These are phyloP conservation scores for Liopterus haemorrhoidalis DNA, from an alignment of 2,888 invertebrate species.

Conservation along the genomic window DNA sequence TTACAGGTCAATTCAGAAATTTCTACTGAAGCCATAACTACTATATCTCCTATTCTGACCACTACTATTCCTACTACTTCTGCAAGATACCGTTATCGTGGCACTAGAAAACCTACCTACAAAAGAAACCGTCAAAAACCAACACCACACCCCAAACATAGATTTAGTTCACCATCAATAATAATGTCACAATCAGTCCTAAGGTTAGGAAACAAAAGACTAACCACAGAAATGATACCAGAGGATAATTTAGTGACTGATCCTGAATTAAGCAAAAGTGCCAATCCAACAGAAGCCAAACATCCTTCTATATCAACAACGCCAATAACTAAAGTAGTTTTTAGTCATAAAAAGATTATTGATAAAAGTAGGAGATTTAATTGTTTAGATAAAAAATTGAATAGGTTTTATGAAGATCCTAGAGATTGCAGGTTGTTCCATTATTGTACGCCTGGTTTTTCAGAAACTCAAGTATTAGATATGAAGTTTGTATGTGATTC, in stretches of 20 bases:
- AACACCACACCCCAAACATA: conserved; percentile 40
- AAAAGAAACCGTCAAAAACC: conserved; percentile 37
- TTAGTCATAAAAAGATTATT: conserved; percentile 14
- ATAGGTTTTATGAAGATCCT: conserved; percentile 53
- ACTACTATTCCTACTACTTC: conserved; percentile 24
- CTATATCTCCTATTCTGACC: no score
- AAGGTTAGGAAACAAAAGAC: conserved; percentile 15
- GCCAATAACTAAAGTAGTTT: conserved; percentile 36
- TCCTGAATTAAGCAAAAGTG: conserved; percentile 41
- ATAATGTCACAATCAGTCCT: conserved; percentile 19
- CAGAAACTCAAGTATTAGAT: conserved; percentile 51
- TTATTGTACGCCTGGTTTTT: conserved; percentile 56
- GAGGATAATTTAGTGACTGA: conserved; percentile 34
- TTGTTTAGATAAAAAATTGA: conserved; percentile 50
- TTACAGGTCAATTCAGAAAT: background rate
- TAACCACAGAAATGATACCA: conserved; percentile 1
- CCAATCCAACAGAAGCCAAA: conserved; percentile 41
- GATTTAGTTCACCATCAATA: conserved; percentile 26
- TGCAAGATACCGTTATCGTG: conserved; percentile 25
- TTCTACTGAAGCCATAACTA: no score
- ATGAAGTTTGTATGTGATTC: conserved; percentile 56
- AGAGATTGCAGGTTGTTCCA: conserved; percentile 56
- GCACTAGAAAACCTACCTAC: conserved; percentile 23
- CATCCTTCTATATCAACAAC: conserved; percentile 37
- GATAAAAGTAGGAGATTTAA: conserved; percentile 43